A percentile compares a stretch with the other conserved stretches of the same genome.
These are phyloP conservation scores for Sabellastarte sp. DNA, from an alignment of 2,888 invertebrate species.

Conservation along the genomic window DNA sequence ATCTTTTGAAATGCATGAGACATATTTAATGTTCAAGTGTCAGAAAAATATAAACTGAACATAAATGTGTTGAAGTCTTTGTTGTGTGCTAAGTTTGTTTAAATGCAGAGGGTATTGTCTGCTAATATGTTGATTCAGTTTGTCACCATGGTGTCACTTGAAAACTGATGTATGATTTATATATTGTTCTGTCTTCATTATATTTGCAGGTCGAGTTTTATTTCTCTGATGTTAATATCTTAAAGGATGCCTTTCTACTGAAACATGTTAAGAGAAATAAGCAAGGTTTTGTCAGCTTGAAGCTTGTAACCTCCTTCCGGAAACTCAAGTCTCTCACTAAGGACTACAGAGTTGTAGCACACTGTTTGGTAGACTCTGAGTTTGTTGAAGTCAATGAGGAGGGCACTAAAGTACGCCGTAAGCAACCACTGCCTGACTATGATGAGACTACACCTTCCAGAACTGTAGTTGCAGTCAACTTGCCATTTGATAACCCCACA, in stretches of 20 bases:
- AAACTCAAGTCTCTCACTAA: constrained; percentile 90
- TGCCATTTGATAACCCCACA: constrained; percentile 80
- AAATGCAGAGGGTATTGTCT: no score
- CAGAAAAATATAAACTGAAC: no score
- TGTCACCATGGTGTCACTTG: no score
- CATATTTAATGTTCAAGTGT: no score
- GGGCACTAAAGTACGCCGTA: constrained; percentile 83
- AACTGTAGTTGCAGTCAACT: constrained; percentile 82
- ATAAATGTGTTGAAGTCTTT: no score
- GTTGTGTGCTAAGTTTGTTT: no score
- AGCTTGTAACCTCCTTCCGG: constrained; percentile 92
- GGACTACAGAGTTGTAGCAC: constrained; percentile 90
- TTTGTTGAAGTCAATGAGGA: constrained; percentile 85
- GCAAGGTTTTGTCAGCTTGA: constrained; percentile 91
- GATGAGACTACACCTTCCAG: constrained; percentile 91
- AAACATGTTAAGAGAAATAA: constrained; percentile 94
- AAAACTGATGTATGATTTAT: no score
- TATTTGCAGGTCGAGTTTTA: constrained; percentile 78
- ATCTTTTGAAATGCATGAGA: no score
- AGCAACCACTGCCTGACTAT: constrained; percentile 81
- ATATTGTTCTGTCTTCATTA: neutral
- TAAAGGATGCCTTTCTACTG: constrained; percentile 90
- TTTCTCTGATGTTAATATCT: constrained; percentile 91
- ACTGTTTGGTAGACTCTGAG: constrained; percentile 74
- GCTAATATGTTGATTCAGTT: no score